Conservation (phyloP, 2,113 vertebrate genomes). For the Prochilodus magdalenae region DNA sequence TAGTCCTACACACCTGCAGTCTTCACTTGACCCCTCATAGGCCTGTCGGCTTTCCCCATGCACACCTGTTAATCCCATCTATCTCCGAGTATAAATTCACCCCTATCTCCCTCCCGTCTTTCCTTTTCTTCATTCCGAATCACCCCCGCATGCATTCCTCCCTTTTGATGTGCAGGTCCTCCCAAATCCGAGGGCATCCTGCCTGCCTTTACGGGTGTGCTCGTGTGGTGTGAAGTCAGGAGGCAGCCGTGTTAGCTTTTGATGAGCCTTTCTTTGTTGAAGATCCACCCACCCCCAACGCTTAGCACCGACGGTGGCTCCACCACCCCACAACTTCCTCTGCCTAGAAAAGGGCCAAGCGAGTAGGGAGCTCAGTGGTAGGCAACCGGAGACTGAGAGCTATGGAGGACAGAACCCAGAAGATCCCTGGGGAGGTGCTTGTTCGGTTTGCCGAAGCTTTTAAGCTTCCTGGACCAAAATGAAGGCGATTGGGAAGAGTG, state of each 20-base stretch:
- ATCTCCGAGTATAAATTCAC: slow-evolving; percentile 7
- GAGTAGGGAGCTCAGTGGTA: no score
- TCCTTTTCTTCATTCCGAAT: background rate
- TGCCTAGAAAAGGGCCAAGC: no score
- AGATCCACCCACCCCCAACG: background rate
- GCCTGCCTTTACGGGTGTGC: slow-evolving; percentile 22
- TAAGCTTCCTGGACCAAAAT: no score
- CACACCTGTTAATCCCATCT: background rate
- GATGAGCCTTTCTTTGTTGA: slow-evolving; percentile 6
- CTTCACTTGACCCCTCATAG: background rate
- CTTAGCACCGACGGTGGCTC: no score
- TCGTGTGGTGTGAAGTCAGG: slow-evolving; percentile 11
- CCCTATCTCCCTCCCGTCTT: background rate
- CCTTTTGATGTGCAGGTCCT: slow-evolving; percentile 46
- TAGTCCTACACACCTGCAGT: background rate
- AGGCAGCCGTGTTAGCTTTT: slow-evolving; percentile 30
- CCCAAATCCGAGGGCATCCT: slow-evolving; percentile 33
- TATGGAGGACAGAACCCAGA: no score
- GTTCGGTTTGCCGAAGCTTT: no score
- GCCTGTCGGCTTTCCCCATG: background rate
- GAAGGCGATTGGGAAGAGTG: no score
- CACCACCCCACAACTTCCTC: no score
- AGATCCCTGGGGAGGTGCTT: no score
- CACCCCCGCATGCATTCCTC: background rate
- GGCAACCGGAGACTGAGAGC: no score